Base-by-base conservation (phyloP, 2,888 invertebrate species). In the Phortica magna region DNA sequence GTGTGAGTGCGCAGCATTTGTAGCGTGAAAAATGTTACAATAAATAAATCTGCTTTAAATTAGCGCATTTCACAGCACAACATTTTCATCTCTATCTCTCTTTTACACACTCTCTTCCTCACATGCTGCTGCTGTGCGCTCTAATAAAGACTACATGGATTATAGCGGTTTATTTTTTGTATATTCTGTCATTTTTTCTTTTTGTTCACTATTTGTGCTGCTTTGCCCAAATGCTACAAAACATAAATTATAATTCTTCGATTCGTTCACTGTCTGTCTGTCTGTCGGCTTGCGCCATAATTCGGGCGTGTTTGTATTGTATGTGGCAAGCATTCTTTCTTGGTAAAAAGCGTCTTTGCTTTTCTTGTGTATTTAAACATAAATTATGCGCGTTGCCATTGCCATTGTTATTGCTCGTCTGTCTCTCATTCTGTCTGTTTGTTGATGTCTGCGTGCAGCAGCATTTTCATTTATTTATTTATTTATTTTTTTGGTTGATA, bases 31-130 rank as follows among this genome's bases (percentile, higher is more conserved):
- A 84, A 88, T 85, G 79, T 82, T 86, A 88, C 84, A 85, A 88
- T 86, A 86, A 87, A 86, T 88, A 86, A 86, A 86, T 88, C 86
- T 86, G 87, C 86, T 88, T 86, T 86, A 88, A 88, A 86, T 86
- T 86, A 86, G 86, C 86, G 87, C 88, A 86, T 87, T 86, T 86
- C 85, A 85, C 87, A 10, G 48, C 48, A 14, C 3, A 12, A 12
- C 14, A 14, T 48, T 48, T 48, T 48, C 48, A 14, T 2, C 0
- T 48, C 9, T 31, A 2, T 31, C n/a, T n/a, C n/a, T n/a, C n/a
- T n/a, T n/a, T n/a, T n/a, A n/a, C 31, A 31, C 5, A 1, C 55
- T 55, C 7, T 10, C n/a, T 55, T 14, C 12, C 17, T 55, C 12
- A 14, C 12, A 14, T 12, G 55, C 12, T 55, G 9, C 1, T 55